Base-by-base conservation (phyloP, 2,113 vertebrate genomes). In the Aegithalos caudatus region DNA sequence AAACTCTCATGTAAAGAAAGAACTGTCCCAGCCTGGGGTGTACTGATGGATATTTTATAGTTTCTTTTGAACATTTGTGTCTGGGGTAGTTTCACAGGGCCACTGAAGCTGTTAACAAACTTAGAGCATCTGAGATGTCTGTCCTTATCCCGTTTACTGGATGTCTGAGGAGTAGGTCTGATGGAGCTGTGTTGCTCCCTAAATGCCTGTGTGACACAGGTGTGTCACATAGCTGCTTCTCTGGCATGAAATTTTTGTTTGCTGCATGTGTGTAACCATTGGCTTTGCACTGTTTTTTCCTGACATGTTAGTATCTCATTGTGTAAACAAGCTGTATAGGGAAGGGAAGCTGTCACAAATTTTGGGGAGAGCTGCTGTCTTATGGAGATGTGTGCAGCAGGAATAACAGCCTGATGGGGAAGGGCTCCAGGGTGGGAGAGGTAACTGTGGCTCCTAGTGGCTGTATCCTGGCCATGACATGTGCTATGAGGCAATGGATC, bases 301-400 rank as follows among this genome's bases (percentile, higher is more conserved):
- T 44, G 47, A 28, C 0, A 0, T 23, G 35, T 57, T 51, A 28
- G 14, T 38, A 14, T 45, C 24, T 67, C 35, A 2, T 33, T 29
- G n/a, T 74, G 18, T 64, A 67, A 88, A 58, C 27, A 73, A 67
- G 60, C 25, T 35, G 21, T 14, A 11, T 2, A 24, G 58, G 22
- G 53, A 57, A 58, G 65, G 50, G 14, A 73, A 87, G 51, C 18
- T 72, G 40, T 88, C 33, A 77, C 48, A 80, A 88, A 38, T 37
- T 15, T 40, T 7, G 44, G 54, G 33, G 65, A 35, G 53, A 86
- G 17, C 35, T 57, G 17, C 67, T 77, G 7, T 54, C 20, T 72
- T 38, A 13, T 0, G 0, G 47, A 44, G 72, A 23, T 7, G 3
- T 2, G 4, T 3, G 5, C 38, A 61, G 47, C 45, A 38, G 57